Conservation (phyloP, 53 echinoderm and acorn worm species). For the Hippasteria phrygiana region DNA sequence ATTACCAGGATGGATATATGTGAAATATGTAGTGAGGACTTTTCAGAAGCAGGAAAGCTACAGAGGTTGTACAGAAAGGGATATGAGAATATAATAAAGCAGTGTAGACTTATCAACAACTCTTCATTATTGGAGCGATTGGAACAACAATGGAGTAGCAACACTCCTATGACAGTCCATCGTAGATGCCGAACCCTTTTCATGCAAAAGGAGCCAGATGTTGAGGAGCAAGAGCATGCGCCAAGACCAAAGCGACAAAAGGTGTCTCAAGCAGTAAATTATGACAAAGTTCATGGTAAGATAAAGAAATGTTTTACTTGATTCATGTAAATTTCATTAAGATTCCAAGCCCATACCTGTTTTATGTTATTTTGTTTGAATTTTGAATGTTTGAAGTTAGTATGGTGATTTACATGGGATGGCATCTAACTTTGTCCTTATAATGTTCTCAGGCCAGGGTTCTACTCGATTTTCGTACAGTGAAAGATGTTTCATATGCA, state of each 20-base stretch:
- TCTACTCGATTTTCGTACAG: slow-evolving; percentile 65
- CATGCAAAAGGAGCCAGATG: slow-evolving; percentile 67
- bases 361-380: not conserved
- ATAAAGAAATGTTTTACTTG: not conserved
- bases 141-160: slow-evolving; percentile 62
- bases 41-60: no score
- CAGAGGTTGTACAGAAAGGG: no score
- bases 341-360: no score
- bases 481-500: slow-evolving; percentile 72
- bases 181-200: slow-evolving; percentile 55
- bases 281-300: slow-evolving; percentile 29
- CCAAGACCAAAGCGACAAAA: slow-evolving; percentile 38
- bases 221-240: slow-evolving; percentile 33
- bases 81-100: no score
- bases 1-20: no score
- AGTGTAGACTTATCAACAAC: slow-evolving; percentile 51
- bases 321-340: no score
- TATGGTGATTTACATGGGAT: not conserved
- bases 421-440: slow-evolving; percentile 13
- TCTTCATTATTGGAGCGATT: slow-evolving; percentile 69
- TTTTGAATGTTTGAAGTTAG: not conserved
- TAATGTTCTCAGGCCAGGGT: slow-evolving; percentile 48
- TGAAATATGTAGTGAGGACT: no score
- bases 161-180: slow-evolving; percentile 67
- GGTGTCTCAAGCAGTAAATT: slow-evolving; percentile 24